These are phyloP conservation scores for Epirrita christyi DNA, from an alignment of 2,888 invertebrate species.

Conservation along the genomic window DNA sequence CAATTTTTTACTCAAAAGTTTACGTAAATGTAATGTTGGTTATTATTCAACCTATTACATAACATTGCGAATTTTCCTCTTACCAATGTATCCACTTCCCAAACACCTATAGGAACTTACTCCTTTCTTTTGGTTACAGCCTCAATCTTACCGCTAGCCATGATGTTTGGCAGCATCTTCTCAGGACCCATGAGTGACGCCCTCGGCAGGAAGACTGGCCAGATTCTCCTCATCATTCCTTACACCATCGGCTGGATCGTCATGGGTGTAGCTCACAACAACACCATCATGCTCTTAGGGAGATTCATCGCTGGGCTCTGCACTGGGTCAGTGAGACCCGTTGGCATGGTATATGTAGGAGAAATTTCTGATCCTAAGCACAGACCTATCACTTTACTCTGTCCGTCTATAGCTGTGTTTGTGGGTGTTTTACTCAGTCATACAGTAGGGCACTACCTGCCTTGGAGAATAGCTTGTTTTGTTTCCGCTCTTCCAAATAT, in stretches of 20 bases:
- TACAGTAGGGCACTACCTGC: conserved; percentile 45
- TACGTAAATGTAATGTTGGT: too few relatives aligned
- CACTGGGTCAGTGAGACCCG: conserved; percentile 52
- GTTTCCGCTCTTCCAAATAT: conserved; percentile 50
- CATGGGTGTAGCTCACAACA: conserved; percentile 48
- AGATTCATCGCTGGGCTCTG: conserved; percentile 55
- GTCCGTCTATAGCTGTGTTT: conserved; percentile 46
- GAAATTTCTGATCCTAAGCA: conserved; percentile 60
- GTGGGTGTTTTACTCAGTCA: conserved; percentile 54
- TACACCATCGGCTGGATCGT: conserved; percentile 55
- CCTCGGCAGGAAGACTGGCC: conserved; percentile 54
- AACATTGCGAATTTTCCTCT: too few relatives aligned
- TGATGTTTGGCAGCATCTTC: conserved; percentile 55
- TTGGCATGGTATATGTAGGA: conserved; percentile 54
- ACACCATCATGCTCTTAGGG: conserved; percentile 48
- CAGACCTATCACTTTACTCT: conserved; percentile 50
- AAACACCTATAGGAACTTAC: too few relatives aligned
- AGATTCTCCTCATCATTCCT: conserved; percentile 48
- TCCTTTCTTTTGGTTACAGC: conserved; percentile 47
- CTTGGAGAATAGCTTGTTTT: conserved; percentile 52
- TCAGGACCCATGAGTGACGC: conserved; percentile 56
- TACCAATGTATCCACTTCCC: too few relatives aligned
- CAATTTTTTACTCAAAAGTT: too few relatives aligned
- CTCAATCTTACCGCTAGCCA: conserved; percentile 51
- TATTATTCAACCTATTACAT: too few relatives aligned